Conservation (phyloP, 2,797 vertebrate genomes). For the Anabacerthia variegaticeps region DNA sequence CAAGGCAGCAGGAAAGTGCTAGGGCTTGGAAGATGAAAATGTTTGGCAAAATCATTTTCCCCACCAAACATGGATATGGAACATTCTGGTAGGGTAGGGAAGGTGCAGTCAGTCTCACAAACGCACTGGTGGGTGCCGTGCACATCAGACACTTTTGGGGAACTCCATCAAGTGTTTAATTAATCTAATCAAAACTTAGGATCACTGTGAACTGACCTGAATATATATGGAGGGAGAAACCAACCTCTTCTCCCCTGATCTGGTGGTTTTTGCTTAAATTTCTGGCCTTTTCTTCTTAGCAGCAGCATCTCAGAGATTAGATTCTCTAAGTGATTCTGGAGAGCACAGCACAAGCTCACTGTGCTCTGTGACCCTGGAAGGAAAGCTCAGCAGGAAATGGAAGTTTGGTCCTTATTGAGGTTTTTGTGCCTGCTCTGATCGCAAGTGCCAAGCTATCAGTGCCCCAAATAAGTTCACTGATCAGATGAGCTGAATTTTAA, state of each 20-base stretch:
- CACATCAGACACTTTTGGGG: neutral
- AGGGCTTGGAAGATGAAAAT: neutral
- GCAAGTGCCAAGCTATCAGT: neutral
- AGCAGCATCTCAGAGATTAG: neutral
- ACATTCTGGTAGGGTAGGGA: neutral
- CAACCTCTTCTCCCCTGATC: neutral
- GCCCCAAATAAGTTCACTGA: neutral
- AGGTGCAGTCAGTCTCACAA: neutral
- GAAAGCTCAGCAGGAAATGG: neutral
- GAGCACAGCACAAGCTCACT: rapidly evolving
- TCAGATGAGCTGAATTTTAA: neutral
- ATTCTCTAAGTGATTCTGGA: neutral
- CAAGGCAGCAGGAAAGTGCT: neutral
- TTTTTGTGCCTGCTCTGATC: neutral
- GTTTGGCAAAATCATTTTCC: neutral
- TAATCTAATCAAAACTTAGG: neutral
- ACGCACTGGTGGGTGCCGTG: rapidly evolving
- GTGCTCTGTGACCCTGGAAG: neutral
- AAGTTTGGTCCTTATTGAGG: neutral
- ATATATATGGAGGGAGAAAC: neutral
- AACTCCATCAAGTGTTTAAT: neutral
- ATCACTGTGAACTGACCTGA: neutral
- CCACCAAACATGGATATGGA: neutral
- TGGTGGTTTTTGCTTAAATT: neutral
- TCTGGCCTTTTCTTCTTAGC: neutral